Conservation (phyloP, 2,113 vertebrate genomes). For the Ctenomys sociabilis region DNA sequence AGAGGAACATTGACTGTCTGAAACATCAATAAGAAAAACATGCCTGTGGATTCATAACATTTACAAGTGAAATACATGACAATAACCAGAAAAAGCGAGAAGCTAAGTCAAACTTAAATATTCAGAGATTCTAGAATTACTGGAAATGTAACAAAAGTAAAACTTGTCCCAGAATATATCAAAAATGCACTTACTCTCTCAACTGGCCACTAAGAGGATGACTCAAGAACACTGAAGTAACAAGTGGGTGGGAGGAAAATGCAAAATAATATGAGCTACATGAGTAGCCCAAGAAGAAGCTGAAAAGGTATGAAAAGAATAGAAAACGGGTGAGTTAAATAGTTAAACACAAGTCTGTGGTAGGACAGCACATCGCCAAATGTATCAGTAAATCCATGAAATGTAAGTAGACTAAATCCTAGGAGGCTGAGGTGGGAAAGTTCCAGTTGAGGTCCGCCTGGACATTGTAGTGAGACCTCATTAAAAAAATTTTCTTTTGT, state of each 20-base stretch:
- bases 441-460: neutral
- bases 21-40: neutral
- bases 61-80: neutral
- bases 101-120: neutral
- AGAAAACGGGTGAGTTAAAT: neutral
- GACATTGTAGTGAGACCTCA: neutral
- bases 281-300: neutral
- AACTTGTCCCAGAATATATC: neutral
- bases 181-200: neutral
- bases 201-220: neutral
- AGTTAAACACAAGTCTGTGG: neutral
- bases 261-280: neutral
- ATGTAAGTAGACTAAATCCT: neutral
- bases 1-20: neutral
- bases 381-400: neutral
- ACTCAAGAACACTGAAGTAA: neutral
- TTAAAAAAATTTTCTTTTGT: neutral
- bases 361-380: neutral
- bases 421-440: neutral
- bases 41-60: neutral
- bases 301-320: neutral
- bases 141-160: neutral
- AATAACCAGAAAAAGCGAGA: neutral
- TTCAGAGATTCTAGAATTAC: neutral
- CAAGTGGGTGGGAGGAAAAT: constrained; percentile 22